Percentiles rank a stretch among this genome's conserved stretches.
Evolutionary conservation across 35 echinoderm and acorn worm genomes (phyloP).

Genomic region (Ophioderma brevispina): DNA sequence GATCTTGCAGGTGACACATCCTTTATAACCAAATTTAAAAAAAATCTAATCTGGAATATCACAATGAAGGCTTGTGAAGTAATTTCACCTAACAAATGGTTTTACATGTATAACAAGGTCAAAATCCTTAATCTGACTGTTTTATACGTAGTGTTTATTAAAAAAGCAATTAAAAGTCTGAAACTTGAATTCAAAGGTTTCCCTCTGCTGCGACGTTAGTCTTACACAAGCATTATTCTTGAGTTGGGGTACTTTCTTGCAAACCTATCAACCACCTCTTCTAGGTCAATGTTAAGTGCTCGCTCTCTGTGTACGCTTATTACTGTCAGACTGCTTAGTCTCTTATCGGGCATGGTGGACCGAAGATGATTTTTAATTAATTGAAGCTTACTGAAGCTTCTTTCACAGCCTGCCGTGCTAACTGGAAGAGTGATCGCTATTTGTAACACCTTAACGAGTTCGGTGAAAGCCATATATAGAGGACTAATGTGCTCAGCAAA

Average conservation of each 20-base stretch:
- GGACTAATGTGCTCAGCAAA: conserved; percentile 35
- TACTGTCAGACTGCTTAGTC: background rate
- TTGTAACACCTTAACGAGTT: conserved; percentile 9
- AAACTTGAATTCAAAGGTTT: too few species aligned
- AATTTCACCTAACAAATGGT: too few species aligned
- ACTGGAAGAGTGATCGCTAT: conserved; percentile 43
- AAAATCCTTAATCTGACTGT: too few species aligned
- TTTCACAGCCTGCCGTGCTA: conserved; percentile 36
- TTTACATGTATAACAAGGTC: too few species aligned
- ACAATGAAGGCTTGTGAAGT: too few species aligned
- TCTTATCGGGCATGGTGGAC: background rate
- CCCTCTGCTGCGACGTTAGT: too few species aligned
- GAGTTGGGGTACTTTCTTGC: background rate
- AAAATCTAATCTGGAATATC: too few species aligned
- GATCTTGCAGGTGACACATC: too few species aligned
- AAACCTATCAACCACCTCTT: background rate
- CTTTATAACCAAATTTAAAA: too few species aligned
- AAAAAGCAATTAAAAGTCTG: too few species aligned
- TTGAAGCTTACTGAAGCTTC: conserved; percentile 27
- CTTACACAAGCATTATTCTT: background rate
- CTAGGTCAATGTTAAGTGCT: background rate
- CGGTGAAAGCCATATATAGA: conserved; percentile 24
- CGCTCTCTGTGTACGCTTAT: background rate
- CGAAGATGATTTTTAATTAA: conserved; percentile 51
- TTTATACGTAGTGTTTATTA: too few species aligned